Conservation (phyloP, 2,888 invertebrate species). For the Melanostoma mellinum region DNA sequence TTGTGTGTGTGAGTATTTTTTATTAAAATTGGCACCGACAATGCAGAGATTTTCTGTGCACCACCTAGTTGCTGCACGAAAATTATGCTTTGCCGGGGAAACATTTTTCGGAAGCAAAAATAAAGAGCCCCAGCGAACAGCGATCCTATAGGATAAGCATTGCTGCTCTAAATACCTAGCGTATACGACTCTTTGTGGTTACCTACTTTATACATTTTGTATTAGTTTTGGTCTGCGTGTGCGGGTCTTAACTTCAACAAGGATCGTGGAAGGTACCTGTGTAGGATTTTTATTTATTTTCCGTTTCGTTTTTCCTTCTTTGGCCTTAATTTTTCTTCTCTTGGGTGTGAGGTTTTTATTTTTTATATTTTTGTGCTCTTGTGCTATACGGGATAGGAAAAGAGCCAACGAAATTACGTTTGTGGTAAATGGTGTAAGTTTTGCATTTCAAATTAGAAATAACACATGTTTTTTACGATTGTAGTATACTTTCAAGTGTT, state of each 20-base stretch:
- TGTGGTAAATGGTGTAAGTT: constrained; percentile 11
- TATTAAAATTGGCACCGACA: constrained; percentile 14
- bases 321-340: not conserved
- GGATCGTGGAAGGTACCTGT: constrained; percentile 15
- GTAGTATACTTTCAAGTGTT: not conserved
- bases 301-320: not conserved
- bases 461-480: constrained; percentile 48
- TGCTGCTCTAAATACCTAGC: constrained; percentile 57
- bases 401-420: not conserved
- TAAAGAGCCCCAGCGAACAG: constrained; percentile 7
- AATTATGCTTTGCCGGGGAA: constrained; percentile 39
- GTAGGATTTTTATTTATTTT: constrained; percentile 3
- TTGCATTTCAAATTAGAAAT: constrained; percentile 51
- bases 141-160: constrained; percentile 29
- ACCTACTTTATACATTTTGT: constrained; percentile 45
- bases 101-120: not conserved
- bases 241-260: constrained; percentile 43
- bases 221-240: constrained; percentile 35
- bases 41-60: constrained; percentile 57
- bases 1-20: not conserved
- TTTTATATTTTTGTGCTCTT: constrained; percentile 4
- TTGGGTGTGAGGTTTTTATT: constrained; percentile 7
- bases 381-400: not conserved
- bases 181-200: constrained; percentile 41
- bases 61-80: constrained; percentile 18